phyloP scores from a whole-genome alignment of 2,888 invertebrate genomes.

The Callimorpha dominula region DNA sequence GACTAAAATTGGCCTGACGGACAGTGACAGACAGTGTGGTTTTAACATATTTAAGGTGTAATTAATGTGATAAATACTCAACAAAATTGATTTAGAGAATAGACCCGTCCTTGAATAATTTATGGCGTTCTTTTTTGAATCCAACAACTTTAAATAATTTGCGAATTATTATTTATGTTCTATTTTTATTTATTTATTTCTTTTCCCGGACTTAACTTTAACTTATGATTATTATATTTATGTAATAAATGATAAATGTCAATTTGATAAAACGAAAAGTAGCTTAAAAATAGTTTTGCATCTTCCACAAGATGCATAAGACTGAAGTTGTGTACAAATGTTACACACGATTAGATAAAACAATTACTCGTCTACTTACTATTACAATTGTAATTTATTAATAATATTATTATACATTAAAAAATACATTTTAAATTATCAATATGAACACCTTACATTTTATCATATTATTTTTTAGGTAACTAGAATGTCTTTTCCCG shows the following conservation, averaged over 20 bases:
- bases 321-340: slow-evolving; percentile 67
- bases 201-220: slow-evolving; percentile 16
- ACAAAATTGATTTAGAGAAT: slow-evolving; percentile 31
- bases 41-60: slow-evolving; percentile 28
- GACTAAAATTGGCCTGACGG: slow-evolving; percentile 16
- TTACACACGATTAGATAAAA: slow-evolving; percentile 51
- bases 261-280: slow-evolving; percentile 60
- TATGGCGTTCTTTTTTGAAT: slow-evolving; percentile 15
- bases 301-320: slow-evolving; percentile 69
- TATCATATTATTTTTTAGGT: neutral
- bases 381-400: slow-evolving; percentile 20
- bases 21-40: slow-evolving; percentile 4
- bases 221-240: slow-evolving; percentile 17
- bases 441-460: neutral
- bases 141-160: slow-evolving; percentile 9
- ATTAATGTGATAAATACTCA: slow-evolving; percentile 42
- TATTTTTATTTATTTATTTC: slow-evolving; percentile 16
- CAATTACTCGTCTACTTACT: slow-evolving; percentile 29
- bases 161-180: slow-evolving; percentile 7
- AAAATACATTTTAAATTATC: neutral
- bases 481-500: neutral
- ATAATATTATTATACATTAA: neutral
- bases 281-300: slow-evolving; percentile 58
- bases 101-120: slow-evolving; percentile 42
- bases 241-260: slow-evolving; percentile 55